These are phyloP conservation scores for Hypomesus transpacificus DNA, from an alignment of 2,113 vertebrate genomes.

Conservation along the genomic window DNA sequence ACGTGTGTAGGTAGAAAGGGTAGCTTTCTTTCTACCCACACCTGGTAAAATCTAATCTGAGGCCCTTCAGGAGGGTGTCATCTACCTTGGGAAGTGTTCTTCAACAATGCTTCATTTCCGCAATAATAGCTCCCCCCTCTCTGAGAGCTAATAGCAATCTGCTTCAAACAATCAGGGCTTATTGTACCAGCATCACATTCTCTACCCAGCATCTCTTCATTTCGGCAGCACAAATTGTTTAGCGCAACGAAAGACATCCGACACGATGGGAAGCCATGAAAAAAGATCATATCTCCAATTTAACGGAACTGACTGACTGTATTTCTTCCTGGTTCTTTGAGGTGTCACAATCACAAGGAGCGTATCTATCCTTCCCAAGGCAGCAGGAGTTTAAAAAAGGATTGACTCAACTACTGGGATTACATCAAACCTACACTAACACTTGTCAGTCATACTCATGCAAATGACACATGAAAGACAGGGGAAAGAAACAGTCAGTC, in stretches of 20 bases:
- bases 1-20: constrained; percentile 52
- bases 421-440: constrained; percentile 38
- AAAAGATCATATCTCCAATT: constrained; percentile 35
- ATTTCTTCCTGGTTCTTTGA: constrained; percentile 22
- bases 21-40: constrained; percentile 50
- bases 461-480: constrained; percentile 32
- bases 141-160: constrained; percentile 59
- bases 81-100: constrained; percentile 57
- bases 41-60: constrained; percentile 68
- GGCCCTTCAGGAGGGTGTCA: constrained; percentile 59
- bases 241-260: constrained; percentile 1
- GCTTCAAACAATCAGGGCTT: constrained; percentile 59
- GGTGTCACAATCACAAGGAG: constrained; percentile 29
- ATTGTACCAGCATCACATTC: constrained; percentile 40
- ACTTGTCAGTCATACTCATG: constrained; percentile 30
- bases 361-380: constrained; percentile 18
- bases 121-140: constrained; percentile 58
- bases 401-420: constrained; percentile 25
- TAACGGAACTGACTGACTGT: constrained; percentile 31
- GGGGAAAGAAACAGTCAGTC: constrained; percentile 9
- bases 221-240: constrained; percentile 27
- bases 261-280: constrained; percentile 7
- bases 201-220: constrained; percentile 20
- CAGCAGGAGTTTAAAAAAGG: constrained; percentile 33
- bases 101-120: constrained; percentile 70